Evolutionary conservation across 2,113 vertebrate species (phyloP), one percentile per base, ranked within the genome.

Genomic region (Erpornis zantholeuca): DNA sequence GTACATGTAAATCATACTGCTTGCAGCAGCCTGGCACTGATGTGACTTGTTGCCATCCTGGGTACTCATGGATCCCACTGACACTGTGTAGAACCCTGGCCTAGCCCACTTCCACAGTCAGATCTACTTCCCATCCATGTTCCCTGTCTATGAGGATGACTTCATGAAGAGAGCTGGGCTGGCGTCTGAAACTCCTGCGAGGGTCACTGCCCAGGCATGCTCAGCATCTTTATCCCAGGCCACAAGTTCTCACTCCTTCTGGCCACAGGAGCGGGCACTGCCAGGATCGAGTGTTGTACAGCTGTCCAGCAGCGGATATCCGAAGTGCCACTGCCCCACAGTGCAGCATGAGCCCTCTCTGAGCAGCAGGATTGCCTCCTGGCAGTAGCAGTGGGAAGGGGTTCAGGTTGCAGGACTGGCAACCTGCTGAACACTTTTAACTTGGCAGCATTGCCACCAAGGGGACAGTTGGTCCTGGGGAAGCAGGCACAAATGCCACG

Each of bases 181-280:
- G 57, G 14, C 27, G 36, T 33, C 80, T 57, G 27, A 53, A 71
- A 10, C 44, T 71, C 33, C 24, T 1, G 3, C 1, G 1, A 16
- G 75, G 35, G 12, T 56, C 44, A 38, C 54, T 78, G 60, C 60
- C 60, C 52, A 71, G 64, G 60, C 56, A 81, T 0, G 21, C 56
- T 78, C 72, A 84, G 56, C 65, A 78, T 68, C 83, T 81, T 36
- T 12, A 15, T 66, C 33, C 42, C 64, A 45, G 70, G 60, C 53
- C 42, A 18, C 11, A 3, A 38, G 38, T 36, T 61, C 45, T 82
- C 28, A 0, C 29, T 87, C 7, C 36, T 57, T 15, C 7, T 23
- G 63, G 75, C 63, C 4, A 0, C 3, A 1, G 82, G 52, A 70
- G 47, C 0, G 0, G 57, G 54, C 14, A 2, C 7, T 81, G 68